phyloP scores from a whole-genome alignment of 2,797 vertebrate species.

The Cebuella pygmaea region DNA sequence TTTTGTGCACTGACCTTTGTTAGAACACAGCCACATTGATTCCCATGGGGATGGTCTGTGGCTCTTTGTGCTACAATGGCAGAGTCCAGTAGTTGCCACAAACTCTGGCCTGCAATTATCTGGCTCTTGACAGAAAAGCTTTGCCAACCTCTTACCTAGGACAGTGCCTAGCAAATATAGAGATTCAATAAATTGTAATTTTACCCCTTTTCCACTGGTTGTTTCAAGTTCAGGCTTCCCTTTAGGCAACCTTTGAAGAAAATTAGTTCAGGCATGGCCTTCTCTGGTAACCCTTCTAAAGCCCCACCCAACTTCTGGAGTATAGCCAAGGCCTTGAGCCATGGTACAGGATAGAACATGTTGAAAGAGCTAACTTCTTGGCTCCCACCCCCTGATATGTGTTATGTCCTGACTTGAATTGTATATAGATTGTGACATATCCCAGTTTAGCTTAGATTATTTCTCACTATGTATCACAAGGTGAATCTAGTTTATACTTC shows the following conservation, averaged over 20 bases:
- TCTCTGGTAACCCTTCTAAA: background rate
- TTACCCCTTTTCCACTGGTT: background rate
- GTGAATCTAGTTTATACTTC: background rate
- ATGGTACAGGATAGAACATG: background rate
- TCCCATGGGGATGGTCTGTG: background rate
- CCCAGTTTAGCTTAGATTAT: background rate
- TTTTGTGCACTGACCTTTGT: background rate
- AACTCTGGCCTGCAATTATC: background rate
- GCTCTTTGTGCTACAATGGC: background rate
- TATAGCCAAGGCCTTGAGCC: background rate
- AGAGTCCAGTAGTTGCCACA: background rate
- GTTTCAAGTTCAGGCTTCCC: background rate
- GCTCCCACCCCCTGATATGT: background rate
- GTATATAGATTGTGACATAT: background rate
- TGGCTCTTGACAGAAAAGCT: background rate
- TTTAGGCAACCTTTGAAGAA: background rate
- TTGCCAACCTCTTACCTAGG: background rate
- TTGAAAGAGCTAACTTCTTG: background rate
- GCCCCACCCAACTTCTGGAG: background rate
- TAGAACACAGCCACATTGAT: background rate
- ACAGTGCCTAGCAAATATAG: background rate
- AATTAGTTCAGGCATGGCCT: background rate
- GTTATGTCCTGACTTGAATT: constrained; percentile 1
- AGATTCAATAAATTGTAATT: background rate
- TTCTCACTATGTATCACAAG: background rate